These are phyloP conservation scores for Corbicula japonica DNA, from an alignment of 2,888 invertebrate genomes.

Conservation along the genomic window DNA sequence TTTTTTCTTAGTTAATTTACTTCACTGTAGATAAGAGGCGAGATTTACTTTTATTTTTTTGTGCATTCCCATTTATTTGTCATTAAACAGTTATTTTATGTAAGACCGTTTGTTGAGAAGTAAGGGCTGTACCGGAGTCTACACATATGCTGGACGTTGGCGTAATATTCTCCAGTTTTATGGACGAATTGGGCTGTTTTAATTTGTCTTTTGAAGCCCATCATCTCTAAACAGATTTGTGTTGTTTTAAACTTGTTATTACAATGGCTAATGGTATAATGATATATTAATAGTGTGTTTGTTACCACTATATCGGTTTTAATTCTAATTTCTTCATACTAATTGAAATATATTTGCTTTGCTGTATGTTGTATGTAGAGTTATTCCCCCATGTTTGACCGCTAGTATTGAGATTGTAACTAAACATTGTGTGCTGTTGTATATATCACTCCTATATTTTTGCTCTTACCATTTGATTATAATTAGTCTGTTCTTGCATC, in stretches of 20 bases:
- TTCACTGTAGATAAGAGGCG: too few species aligned
- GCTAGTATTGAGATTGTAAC: slow-evolving; percentile 1
- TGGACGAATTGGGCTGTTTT: too few species aligned
- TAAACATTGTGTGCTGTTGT: slow-evolving; percentile 31
- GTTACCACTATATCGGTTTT: neutral
- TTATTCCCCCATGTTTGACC: slow-evolving; percentile 1
- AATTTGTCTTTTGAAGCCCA: too few species aligned
- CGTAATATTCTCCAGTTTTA: too few species aligned
- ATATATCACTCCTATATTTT: slow-evolving; percentile 20
- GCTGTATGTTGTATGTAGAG: slow-evolving; percentile 7
- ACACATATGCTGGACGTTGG: too few species aligned
- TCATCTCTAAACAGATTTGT: slow-evolving; percentile 14
- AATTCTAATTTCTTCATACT: slow-evolving; percentile 10
- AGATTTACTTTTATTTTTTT: too few species aligned
- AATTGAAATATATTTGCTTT: slow-evolving; percentile 12
- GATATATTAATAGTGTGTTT: slow-evolving; percentile 1
- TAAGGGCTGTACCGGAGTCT: too few species aligned
- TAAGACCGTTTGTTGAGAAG: too few species aligned
- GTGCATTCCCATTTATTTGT: too few species aligned
- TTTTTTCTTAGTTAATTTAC: too few species aligned
- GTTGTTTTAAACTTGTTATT: neutral
- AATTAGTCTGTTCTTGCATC: slow-evolving; percentile 28
- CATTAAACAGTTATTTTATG: too few species aligned
- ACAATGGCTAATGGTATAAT: neutral
- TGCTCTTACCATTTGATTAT: slow-evolving; percentile 22